Conservation (phyloP, 2,797 vertebrate genomes). For the Psittacula echo region DNA sequence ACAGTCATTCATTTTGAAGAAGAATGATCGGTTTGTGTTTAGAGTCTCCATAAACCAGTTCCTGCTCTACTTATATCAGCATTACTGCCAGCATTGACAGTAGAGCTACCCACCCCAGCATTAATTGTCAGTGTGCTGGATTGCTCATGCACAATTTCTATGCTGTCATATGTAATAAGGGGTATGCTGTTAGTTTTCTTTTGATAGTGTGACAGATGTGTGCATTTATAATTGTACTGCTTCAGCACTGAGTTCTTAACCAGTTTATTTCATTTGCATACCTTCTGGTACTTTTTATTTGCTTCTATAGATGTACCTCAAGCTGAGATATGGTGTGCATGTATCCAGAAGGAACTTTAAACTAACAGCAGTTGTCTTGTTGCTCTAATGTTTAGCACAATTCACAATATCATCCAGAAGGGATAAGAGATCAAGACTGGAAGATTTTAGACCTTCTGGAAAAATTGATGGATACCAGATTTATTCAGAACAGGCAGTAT, state of each 20-base stretch:
- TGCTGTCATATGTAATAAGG: background rate
- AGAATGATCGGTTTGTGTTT: background rate
- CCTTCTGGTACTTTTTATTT: constrained; percentile 3
- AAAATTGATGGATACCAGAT: background rate
- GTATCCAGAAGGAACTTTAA: background rate
- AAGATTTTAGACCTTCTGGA: background rate
- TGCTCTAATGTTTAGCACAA: background rate
- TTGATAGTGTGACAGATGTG: background rate
- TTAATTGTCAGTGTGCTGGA: background rate
- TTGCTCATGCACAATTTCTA: background rate
- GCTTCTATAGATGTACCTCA: background rate
- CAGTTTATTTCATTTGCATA: background rate
- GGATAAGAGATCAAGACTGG: background rate
- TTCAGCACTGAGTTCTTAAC: background rate
- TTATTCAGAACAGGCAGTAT: background rate
- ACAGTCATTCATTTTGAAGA: background rate
- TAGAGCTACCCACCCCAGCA: background rate
- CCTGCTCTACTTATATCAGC: background rate
- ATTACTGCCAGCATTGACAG: background rate
- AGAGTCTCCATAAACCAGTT: background rate
- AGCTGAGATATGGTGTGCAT: background rate
- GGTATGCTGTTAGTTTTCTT: background rate
- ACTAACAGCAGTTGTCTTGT: background rate
- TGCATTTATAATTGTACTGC: background rate
- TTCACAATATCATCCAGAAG: background rate